A percentile compares a stretch with the other conserved stretches of the same genome.
Evolutionary conservation across 1,140 invertebrate species (phyloP).

Genomic region (Drosophila guanche): DNA sequence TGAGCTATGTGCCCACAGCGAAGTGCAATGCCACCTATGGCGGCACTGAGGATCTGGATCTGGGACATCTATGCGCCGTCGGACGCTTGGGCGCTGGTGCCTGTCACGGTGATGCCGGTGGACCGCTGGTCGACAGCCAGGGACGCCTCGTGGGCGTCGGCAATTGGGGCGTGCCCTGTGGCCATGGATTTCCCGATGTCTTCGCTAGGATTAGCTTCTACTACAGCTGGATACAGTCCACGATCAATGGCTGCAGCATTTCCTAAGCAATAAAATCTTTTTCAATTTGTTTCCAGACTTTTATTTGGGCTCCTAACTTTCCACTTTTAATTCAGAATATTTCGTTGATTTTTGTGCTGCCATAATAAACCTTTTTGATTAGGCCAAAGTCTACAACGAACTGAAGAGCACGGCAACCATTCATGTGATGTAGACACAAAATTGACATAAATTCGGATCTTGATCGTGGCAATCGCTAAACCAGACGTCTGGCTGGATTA

Average conservation of each 20-base stretch:
- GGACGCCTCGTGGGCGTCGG: constrained; percentile 68
- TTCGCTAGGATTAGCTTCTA: constrained; percentile 83
- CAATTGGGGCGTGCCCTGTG: constrained; percentile 86
- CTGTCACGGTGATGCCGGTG: constrained; percentile 72
- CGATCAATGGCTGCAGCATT: constrained; percentile 62
- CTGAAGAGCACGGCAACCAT: neutral
- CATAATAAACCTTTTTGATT: neutral
- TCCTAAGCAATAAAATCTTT: constrained; percentile 19
- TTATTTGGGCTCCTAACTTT: neutral
- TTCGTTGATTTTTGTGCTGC: too few relatives aligned
- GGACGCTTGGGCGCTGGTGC: constrained; percentile 84
- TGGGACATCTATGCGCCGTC: constrained; percentile 86
- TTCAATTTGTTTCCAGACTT: constrained; percentile 14
- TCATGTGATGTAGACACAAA: neutral
- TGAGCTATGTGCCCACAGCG: constrained; percentile 51
- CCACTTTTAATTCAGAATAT: neutral
- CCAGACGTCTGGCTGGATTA: constrained; percentile 40
- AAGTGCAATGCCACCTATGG: constrained; percentile 50
- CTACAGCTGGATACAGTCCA: constrained; percentile 70
- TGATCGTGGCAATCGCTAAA: constrained; percentile 32
- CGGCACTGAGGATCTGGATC: constrained; percentile 43
- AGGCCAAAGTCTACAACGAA: constrained; percentile 12
- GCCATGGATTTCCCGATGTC: constrained; percentile 84
- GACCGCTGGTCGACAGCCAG: constrained; percentile 58
- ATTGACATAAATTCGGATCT: constrained; percentile 14